Evolutionary conservation across 2,113 vertebrate species (phyloP).

Genomic region (Dromiciops gliroides): DNA sequence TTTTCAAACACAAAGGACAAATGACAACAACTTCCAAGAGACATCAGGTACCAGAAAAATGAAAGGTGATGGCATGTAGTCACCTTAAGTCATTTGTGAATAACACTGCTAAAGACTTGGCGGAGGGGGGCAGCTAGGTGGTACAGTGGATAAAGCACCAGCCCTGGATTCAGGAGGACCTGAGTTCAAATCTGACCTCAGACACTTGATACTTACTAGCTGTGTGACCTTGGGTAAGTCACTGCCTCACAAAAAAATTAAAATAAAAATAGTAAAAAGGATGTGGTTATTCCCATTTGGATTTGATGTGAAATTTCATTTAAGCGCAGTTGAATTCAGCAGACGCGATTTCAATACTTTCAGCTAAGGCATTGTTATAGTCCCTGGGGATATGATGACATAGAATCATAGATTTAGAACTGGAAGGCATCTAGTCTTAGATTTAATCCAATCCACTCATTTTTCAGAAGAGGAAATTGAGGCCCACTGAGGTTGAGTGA

Average conservation of each 20-base stretch:
- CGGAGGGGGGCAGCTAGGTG: too few species aligned
- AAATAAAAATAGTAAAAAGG: too few species aligned
- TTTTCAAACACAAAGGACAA: background rate
- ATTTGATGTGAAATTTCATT: background rate
- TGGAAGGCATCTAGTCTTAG: background rate
- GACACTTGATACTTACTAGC: too few species aligned
- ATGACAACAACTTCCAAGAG: background rate
- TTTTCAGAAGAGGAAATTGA: background rate
- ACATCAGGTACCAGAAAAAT: background rate
- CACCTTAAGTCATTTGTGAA: background rate
- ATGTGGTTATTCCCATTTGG: background rate
- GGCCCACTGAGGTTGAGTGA: background rate
- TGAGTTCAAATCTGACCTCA: too few species aligned
- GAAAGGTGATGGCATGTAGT: background rate
- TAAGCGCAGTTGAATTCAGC: background rate
- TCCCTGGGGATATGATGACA: background rate
- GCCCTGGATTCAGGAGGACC: too few species aligned
- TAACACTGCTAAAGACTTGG: background rate
- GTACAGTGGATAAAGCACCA: too few species aligned
- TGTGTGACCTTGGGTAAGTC: too few species aligned
- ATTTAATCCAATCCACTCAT: background rate
- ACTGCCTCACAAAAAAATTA: too few species aligned
- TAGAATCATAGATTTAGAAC: background rate
- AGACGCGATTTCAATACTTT: background rate
- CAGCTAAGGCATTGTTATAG: background rate